Evolutionary conservation across 2,797 vertebrate genomes (phyloP), one percentile per base, ranked within the genome.

Genomic region (Megaceryle alcyon): DNA sequence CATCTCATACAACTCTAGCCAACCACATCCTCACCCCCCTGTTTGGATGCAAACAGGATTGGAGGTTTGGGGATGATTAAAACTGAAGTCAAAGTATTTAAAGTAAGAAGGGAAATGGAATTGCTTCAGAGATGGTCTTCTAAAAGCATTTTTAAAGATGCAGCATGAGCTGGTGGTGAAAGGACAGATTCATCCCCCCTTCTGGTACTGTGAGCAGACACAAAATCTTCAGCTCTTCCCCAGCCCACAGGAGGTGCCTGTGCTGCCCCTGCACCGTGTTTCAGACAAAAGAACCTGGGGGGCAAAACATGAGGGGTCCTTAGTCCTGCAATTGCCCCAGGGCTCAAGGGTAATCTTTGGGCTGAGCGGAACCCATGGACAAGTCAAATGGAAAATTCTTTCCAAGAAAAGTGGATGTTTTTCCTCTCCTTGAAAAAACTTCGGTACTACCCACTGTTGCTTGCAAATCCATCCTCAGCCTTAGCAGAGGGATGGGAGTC

Each of bases 231-330:
- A 79, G 51, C 46, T 16, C 56, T 33, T 39, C 37, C 46, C 71
- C 60, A 48, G 82, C 43, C 18, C 71, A 9, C 5, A 4, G 51
- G 57, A 39, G 7, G 17, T 64, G 29, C 31, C 33, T 0, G 10
- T 21, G 72, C 29, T 51, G 25, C 21, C 51, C 39, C 31, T 65
- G 33, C 2, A 0, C 16, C 37, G 8, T 10, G 21, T 23, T 64
- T 43, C 9, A 5, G 35, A 13, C 3, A 51, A 31, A 26, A 49
- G 35, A 86, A 37, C 22, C 12, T 9, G 6, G 14, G 22, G 51
- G 6, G 3, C 28, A 81, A 83, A 81, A 31, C 9, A 2, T 0
- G 0, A 72, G 23, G 2, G 10, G 8, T 66, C 48, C 78, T 59
- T 57, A 79, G n/a, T 66, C 28, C 28, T 46, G 76, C 2, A 2